These are phyloP conservation scores for Helicoverpa armigera DNA, from an alignment of 1,140 invertebrate genomes.

Conservation along the genomic window DNA sequence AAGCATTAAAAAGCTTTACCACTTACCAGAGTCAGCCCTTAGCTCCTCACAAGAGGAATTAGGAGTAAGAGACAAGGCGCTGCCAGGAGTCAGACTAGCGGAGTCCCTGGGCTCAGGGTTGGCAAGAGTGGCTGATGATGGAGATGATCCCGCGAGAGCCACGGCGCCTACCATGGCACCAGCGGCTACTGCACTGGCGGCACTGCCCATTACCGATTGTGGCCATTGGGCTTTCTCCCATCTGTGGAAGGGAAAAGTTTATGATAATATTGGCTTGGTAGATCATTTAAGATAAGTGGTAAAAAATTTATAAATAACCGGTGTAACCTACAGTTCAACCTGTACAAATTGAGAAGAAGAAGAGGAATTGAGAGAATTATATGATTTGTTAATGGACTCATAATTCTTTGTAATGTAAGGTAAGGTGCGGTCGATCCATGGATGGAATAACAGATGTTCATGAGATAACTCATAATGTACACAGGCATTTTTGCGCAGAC, in stretches of 20 bases:
- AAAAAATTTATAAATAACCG: too few relatives aligned
- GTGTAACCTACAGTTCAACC: neutral
- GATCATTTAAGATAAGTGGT: too few relatives aligned
- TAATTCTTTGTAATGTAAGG: too few relatives aligned
- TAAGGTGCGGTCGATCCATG: too few relatives aligned
- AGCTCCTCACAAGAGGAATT: slow-evolving; percentile 81
- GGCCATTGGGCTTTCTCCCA: slow-evolving; percentile 84
- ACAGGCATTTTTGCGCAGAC: too few relatives aligned
- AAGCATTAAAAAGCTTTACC: too few relatives aligned
- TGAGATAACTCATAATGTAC: too few relatives aligned
- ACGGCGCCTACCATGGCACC: slow-evolving; percentile 79
- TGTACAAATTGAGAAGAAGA: too few relatives aligned
- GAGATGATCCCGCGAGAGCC: slow-evolving; percentile 72
- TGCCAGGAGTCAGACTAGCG: slow-evolving; percentile 78
- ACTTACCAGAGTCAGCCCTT: slow-evolving; percentile 75
- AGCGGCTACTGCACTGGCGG: slow-evolving; percentile 74
- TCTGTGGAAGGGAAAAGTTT: slow-evolving; percentile 56
- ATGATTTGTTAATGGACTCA: too few relatives aligned
- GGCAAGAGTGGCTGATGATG: slow-evolving; percentile 56
- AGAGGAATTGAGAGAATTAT: too few relatives aligned
- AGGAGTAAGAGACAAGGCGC: slow-evolving; percentile 74
- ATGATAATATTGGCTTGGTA: neutral
- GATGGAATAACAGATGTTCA: too few relatives aligned
- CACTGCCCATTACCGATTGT: slow-evolving; percentile 69
- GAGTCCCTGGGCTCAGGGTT: slow-evolving; percentile 75